A percentile compares a stretch with the other conserved stretches of the same genome.
phyloP scores from a whole-genome alignment of 23 tunicate species.

The Ciona savignyi region DNA sequence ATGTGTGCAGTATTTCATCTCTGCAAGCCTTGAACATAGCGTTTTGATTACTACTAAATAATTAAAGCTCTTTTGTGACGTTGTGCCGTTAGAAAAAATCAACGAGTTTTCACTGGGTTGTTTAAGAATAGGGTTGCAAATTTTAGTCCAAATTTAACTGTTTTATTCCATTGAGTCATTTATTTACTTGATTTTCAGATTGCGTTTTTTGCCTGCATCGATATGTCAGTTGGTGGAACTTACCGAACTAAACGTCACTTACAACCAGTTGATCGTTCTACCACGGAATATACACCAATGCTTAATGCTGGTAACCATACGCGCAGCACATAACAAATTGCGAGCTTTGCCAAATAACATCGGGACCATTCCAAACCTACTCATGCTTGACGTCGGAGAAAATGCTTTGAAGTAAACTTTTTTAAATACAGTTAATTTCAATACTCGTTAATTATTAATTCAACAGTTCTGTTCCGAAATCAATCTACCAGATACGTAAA shows the following conservation, averaged over 20 bases:
- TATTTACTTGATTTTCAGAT: no score
- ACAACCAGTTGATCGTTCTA: constrained; percentile 42
- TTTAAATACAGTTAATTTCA: no score
- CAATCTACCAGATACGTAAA: constrained; percentile 62
- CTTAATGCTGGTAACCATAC: constrained; percentile 27
- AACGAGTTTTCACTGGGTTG: no score
- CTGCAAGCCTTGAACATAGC: no score
- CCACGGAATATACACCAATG: constrained; percentile 61
- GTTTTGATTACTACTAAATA: no score
- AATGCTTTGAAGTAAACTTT: constrained; percentile 53
- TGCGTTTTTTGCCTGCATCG: constrained; percentile 54
- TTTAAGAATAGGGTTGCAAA: no score
- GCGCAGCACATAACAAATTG: constrained; percentile 70
- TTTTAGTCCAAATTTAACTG: no score
- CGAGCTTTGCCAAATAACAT: constrained; percentile 53
- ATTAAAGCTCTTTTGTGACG: no score
- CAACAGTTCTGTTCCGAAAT: constrained; percentile 56
- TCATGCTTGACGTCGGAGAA: constrained; percentile 56
- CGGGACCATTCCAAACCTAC: constrained; percentile 43
- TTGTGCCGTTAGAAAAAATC: no score
- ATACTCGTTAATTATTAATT: no score
- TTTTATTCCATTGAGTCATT: no score
- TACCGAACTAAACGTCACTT: constrained; percentile 46
- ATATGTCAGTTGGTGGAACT: constrained; percentile 19
- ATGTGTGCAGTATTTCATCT: no score